A percentile compares a stretch with the other conserved stretches of the same genome.
Evolutionary conservation across 2,888 invertebrate genomes (phyloP).

Genomic region (Priocnemis perturbator): DNA sequence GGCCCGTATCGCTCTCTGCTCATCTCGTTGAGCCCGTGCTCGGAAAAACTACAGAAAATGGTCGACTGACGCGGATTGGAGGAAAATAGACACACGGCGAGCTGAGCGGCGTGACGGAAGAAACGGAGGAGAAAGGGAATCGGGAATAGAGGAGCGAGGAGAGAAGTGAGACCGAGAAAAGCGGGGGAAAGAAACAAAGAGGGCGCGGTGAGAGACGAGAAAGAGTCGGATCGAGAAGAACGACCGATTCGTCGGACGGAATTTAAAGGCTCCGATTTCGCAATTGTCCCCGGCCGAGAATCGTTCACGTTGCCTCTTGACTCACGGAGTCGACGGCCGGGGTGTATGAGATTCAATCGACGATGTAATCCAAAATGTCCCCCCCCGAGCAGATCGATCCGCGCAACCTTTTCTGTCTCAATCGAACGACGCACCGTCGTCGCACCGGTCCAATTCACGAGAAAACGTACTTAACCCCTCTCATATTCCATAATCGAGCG

Average conservation of each 20-base stretch:
- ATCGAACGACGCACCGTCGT: too few species aligned
- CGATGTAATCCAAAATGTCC: too few species aligned
- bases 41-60: conserved; percentile 4
- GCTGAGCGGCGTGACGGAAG: too few species aligned
- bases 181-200: neutral
- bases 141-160: conserved; percentile 1
- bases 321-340: too few species aligned
- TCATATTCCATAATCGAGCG: too few species aligned
- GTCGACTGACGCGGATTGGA: conserved; percentile 12
- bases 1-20: conserved; percentile 23
- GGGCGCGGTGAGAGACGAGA: neutral
- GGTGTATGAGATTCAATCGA: too few species aligned
- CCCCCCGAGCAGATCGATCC: too few species aligned
- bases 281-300: neutral
- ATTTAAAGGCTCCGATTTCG: neutral
- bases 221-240: neutral
- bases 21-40: conserved; percentile 9
- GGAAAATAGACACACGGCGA: neutral
- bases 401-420: too few species aligned
- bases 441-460: too few species aligned
- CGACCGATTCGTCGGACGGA: neutral
- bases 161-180: neutral
- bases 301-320: too few species aligned
- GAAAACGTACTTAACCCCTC: too few species aligned
- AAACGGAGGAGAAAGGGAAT: neutral